These are phyloP conservation scores for Morpho achilles DNA, from an alignment of 2,888 invertebrate species.

Conservation along the genomic window DNA sequence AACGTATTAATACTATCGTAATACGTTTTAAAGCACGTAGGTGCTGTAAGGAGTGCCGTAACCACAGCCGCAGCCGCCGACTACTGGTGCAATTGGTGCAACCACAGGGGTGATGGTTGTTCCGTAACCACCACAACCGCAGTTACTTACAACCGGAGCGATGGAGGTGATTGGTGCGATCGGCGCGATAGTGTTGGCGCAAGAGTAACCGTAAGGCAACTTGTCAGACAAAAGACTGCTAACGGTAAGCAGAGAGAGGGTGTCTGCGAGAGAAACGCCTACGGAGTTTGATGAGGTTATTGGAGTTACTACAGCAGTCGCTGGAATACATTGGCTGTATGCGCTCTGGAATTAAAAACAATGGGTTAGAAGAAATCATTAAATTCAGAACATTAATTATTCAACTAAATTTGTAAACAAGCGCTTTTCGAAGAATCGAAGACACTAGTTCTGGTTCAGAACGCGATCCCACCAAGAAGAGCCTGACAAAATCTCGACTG, in stretches of 20 bases:
- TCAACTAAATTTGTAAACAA: too few relatives aligned
- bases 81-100: too few relatives aligned
- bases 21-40: slow-evolving; percentile 11
- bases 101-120: too few relatives aligned
- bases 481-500: too few relatives aligned
- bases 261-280: slow-evolving; percentile 54
- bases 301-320: slow-evolving; percentile 19
- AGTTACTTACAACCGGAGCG: slow-evolving; percentile 9
- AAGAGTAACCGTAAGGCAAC: slow-evolving; percentile 40
- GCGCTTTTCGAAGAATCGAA: too few relatives aligned
- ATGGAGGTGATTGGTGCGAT: slow-evolving; percentile 8
- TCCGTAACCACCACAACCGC: slow-evolving; percentile 24
- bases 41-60: slow-evolving; percentile 19
- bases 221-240: slow-evolving; percentile 54
- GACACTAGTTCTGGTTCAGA: too few relatives aligned
- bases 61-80: slow-evolving; percentile 15
- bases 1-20: background rate
- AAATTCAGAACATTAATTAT: too few relatives aligned
- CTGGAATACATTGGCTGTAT: slow-evolving; percentile 35
- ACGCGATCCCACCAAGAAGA: too few relatives aligned
- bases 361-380: background rate
- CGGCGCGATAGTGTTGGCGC: slow-evolving; percentile 10
- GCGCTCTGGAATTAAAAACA: slow-evolving; percentile 36
- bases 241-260: slow-evolving; percentile 58
- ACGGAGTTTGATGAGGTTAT: slow-evolving; percentile 35